Conservation (phyloP, 2,113 vertebrate genomes). For the Procavia capensis region DNA sequence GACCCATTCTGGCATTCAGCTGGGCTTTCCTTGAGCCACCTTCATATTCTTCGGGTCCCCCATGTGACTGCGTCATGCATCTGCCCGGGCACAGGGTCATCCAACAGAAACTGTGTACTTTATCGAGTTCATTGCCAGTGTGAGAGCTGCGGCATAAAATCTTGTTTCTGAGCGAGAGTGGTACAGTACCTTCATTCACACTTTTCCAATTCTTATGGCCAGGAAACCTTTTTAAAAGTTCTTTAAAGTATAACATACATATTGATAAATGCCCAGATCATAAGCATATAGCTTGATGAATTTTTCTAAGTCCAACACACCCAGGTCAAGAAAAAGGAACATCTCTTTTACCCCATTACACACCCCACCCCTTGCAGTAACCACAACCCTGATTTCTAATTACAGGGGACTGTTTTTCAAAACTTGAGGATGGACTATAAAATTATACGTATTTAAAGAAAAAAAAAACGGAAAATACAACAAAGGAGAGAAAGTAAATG, state of each 20-base stretch:
- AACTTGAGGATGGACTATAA: background rate
- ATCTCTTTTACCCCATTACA: background rate
- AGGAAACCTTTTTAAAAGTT: background rate
- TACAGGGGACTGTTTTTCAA: background rate
- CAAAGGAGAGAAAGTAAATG: background rate
- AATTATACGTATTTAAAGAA: background rate
- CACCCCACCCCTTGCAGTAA: background rate
- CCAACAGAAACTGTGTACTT: background rate
- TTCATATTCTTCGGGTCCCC: background rate
- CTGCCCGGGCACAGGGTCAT: background rate
- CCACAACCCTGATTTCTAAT: background rate
- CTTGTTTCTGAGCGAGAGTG: background rate
- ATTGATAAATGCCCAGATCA: background rate
- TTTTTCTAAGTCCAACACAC: conserved; percentile 12
- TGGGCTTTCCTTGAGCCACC: background rate
- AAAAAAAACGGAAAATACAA: background rate
- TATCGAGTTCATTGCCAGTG: background rate
- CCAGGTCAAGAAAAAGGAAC: background rate
- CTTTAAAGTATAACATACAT: background rate
- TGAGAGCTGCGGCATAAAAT: background rate
- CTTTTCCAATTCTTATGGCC: conserved; percentile 5
- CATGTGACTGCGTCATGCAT: background rate
- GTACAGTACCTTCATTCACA: background rate
- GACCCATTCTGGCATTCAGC: background rate
- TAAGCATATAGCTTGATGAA: background rate